Conservation (phyloP, 1,140 invertebrate species). For the Bombus consobrinus region DNA sequence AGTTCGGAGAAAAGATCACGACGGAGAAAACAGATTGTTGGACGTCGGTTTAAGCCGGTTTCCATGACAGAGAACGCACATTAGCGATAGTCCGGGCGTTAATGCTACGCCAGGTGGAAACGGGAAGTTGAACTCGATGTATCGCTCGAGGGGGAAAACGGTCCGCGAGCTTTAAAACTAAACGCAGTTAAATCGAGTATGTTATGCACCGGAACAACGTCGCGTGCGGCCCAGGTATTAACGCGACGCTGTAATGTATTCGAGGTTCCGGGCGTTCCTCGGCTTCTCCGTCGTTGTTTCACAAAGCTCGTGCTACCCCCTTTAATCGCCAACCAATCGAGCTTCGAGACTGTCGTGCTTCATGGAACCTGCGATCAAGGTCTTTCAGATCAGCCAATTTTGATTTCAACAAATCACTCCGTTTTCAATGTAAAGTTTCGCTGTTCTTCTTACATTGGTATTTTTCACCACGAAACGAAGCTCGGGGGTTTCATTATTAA, state of each 20-base stretch:
- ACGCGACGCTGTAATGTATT: slow-evolving; percentile 26
- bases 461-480: no score
- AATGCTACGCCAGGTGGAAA: slow-evolving; percentile 30
- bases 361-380: not conserved
- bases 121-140: slow-evolving; percentile 46
- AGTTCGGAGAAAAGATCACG: not conserved
- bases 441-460: no score
- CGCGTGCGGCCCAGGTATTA: slow-evolving; percentile 31
- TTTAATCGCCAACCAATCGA: not conserved
- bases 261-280: slow-evolving; percentile 23
- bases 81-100: slow-evolving; percentile 15
- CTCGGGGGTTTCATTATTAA: no score
- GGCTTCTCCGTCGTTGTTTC: not conserved
- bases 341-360: not conserved
- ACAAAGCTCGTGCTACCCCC: not conserved
- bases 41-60: slow-evolving; percentile 38
- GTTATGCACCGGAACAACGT: slow-evolving; percentile 42
- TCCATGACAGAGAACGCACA: slow-evolving; percentile 43
- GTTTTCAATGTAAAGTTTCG: not conserved
- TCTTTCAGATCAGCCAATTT: not conserved
- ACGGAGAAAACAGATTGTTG: not conserved
- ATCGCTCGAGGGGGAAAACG: slow-evolving; percentile 21
- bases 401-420: not conserved
- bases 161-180: slow-evolving; percentile 43
- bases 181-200: slow-evolving; percentile 53